A percentile compares a stretch with the other conserved stretches of the same genome.
Conservation (phyloP, 2,888 invertebrate genomes). For the Hemithea aestivaria region DNA sequence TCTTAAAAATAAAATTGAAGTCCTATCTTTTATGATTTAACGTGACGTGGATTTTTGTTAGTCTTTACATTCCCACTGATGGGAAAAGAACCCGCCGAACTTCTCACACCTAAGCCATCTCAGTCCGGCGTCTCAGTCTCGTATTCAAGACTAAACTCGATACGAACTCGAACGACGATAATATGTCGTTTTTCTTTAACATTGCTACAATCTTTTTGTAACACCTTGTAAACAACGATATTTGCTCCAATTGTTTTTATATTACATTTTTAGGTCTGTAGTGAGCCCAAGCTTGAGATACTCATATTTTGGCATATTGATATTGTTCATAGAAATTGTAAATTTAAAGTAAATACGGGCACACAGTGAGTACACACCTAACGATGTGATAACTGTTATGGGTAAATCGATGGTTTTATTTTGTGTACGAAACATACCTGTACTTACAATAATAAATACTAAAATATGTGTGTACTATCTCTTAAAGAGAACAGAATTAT, state of each 20-base stretch:
- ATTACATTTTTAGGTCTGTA: slow-evolving; percentile 28
- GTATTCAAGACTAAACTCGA: no score
- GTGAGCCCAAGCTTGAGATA: slow-evolving; percentile 27
- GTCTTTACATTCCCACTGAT: no score
- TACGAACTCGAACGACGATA: no score
- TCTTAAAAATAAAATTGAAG: no score
- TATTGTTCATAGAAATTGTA: slow-evolving; percentile 28
- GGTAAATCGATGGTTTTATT: slow-evolving; percentile 70
- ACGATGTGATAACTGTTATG: slow-evolving; percentile 73
- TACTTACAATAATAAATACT: slow-evolving; percentile 46
- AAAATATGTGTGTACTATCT: slow-evolving; percentile 58
- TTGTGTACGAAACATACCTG: slow-evolving; percentile 61
- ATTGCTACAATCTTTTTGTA: no score
- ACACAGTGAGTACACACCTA: slow-evolving; percentile 66
- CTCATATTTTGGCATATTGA: slow-evolving; percentile 28
- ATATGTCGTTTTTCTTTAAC: no score
- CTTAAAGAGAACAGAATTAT: slow-evolving; percentile 71
- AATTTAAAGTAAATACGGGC: slow-evolving; percentile 58
- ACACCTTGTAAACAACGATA: slow-evolving; percentile 35
- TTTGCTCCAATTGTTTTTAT: slow-evolving; percentile 28
- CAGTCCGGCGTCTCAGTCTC: no score
- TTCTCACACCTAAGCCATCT: no score
- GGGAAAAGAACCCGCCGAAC: no score
- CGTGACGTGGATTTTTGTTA: no score
- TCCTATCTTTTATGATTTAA: no score